phyloP scores from a whole-genome alignment of 2,113 vertebrate genomes.

The Mormoops blainvillei region DNA sequence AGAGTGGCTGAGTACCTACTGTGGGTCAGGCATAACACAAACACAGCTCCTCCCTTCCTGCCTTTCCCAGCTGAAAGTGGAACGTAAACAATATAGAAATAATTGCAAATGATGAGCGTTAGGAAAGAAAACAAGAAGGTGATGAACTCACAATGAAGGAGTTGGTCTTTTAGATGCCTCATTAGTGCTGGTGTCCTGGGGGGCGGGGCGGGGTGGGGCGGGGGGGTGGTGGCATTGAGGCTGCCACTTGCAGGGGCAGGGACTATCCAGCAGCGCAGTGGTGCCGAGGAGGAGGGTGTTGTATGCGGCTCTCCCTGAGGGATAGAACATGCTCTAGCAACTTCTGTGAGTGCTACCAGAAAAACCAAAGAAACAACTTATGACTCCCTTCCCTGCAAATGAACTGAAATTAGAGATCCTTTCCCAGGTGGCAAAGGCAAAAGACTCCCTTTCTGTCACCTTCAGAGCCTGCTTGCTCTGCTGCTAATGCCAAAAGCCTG shows the following conservation, averaged over 20 bases:
- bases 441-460: neutral
- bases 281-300: neutral
- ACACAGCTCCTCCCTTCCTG: neutral
- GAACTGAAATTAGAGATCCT: neutral
- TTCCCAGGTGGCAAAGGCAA: neutral
- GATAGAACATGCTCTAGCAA: neutral
- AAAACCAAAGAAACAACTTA: neutral
- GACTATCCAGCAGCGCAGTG: neutral
- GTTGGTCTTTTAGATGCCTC: neutral
- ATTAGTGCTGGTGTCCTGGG: too few relatives aligned
- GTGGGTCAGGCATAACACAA: neutral
- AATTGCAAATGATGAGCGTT: neutral
- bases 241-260: neutral
- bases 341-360: neutral
- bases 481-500: neutral
- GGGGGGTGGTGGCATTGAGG: neutral
- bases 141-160: neutral
- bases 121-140: neutral
- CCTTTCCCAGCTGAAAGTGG: neutral
- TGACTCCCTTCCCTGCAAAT: neutral
- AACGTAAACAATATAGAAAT: neutral
- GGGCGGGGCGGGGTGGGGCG: too few relatives aligned
- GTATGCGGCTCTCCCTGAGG: neutral
- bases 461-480: neutral
- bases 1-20: neutral